Conservation (phyloP, 2,888 invertebrate species). For the Ferdinandea cuprea region DNA sequence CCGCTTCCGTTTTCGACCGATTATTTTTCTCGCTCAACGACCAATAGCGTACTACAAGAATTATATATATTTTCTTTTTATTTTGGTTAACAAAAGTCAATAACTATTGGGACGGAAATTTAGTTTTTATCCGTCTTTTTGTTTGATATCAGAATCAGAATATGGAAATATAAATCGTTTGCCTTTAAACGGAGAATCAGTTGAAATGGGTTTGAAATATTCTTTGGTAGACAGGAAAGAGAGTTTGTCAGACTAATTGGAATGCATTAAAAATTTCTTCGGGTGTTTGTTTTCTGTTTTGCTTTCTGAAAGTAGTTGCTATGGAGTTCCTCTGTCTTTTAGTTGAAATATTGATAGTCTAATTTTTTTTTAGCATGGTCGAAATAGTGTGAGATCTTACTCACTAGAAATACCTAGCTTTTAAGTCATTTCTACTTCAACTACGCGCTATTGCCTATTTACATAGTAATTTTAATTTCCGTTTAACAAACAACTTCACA, state of each 20-base stretch:
- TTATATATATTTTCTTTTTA: conserved; percentile 31
- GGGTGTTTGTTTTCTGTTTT: too few relatives aligned
- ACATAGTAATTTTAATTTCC: too few relatives aligned
- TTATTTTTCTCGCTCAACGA: conserved; percentile 52
- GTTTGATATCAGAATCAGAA: conserved; percentile 36
- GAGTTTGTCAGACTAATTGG: conserved; percentile 11
- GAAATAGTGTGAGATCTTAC: too few relatives aligned
- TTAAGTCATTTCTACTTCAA: too few relatives aligned
- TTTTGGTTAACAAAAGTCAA: conserved; percentile 59
- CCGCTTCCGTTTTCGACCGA: conserved; percentile 46
- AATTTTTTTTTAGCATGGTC: too few relatives aligned
- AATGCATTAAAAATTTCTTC: neutral
- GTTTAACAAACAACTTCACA: too few relatives aligned
- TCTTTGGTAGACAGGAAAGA: conserved; percentile 6
- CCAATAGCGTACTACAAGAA: conserved; percentile 8
- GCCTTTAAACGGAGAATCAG: conserved; percentile 11
- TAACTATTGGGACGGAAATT: conserved; percentile 61
- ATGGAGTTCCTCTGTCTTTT: too few relatives aligned
- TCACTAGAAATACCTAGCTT: too few relatives aligned
- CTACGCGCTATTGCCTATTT: too few relatives aligned
- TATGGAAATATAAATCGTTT: conserved; percentile 30
- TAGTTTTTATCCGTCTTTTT: conserved; percentile 51
- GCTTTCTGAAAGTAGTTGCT: too few relatives aligned
- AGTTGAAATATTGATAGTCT: too few relatives aligned
- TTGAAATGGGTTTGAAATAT: conserved; percentile 6